Evolutionary conservation across 2,888 invertebrate genomes (phyloP), one percentile per base, ranked within the genome.

Genomic region (Cacoxenus indagator): DNA sequence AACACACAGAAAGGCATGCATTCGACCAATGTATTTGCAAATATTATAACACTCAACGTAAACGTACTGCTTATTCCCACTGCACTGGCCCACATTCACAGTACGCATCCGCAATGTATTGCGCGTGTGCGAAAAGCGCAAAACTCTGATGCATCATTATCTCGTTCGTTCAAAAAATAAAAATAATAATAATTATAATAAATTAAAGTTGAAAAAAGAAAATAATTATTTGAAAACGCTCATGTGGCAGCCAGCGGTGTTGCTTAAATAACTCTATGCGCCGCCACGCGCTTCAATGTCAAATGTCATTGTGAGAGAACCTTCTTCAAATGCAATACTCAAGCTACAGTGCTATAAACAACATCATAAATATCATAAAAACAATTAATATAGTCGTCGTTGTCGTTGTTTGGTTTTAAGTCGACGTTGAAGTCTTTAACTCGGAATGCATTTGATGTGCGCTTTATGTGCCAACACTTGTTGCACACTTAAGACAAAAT

Each of bases 261-360:
- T 3, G 2, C 11, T 3, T n/a, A 43, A 43, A 43, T 9, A 24
- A 26, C 24, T n/a, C 3, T 26, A 55, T 26, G 55, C 4, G n/a
- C 55, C n/a, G 27, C 55, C n/a, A 54, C 11, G 17, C 54, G 22
- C 26, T 55, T 55, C 55, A 55, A 55, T 55, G 55, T 27, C 55
- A 43, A 5, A 43, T 43, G 3, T 1, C 11, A 43, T 43, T 43
- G n/a, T n/a, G 11, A 43, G n/a, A 43, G 45, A 43, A 43, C 11
- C 3, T 43, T 5, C 11, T 43, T 43, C 11, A 43, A 43, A n/a
- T 5, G 45, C 3, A 43, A 5, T 4, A 43, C 14, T n/a, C 11
- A 2, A 43, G 45, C 11, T n/a, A n/a, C n/a, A n/a, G n/a, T n/a
- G n/a, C n/a, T n/a, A n/a, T n/a, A n/a, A n/a, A n/a, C n/a, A n/a